Evolutionary conservation across 2,888 invertebrate species (phyloP).

Genomic region (Tiliacea aurago): DNA sequence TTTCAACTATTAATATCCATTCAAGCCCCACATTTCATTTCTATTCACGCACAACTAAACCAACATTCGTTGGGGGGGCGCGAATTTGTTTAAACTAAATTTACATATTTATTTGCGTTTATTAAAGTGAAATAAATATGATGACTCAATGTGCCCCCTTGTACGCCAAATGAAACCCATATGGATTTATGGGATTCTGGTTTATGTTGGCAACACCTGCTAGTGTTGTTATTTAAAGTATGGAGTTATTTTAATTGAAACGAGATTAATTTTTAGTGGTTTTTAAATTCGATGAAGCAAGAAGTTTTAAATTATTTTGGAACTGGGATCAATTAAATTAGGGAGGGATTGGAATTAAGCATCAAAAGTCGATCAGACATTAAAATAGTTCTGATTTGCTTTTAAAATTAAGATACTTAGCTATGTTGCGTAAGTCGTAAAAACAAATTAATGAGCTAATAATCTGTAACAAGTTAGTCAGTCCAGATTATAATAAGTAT

Average conservation of each 20-base stretch:
- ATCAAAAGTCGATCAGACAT: not conserved
- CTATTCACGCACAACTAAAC: slow-evolving; percentile 67
- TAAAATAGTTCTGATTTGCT: slow-evolving; percentile 7
- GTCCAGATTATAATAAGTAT: not conserved
- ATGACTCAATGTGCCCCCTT: slow-evolving; percentile 74
- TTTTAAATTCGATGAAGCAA: not conserved
- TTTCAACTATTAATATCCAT: slow-evolving; percentile 47
- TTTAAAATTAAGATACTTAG: not conserved
- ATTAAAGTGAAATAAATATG: slow-evolving; percentile 84
- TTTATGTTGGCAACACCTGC: slow-evolving; percentile 66
- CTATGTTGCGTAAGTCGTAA: not conserved
- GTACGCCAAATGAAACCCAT: slow-evolving; percentile 39
- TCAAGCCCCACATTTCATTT: slow-evolving; percentile 62
- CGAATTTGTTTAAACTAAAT: slow-evolving; percentile 68
- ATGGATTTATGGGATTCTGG: slow-evolving; percentile 54
- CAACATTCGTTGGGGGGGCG: slow-evolving; percentile 55
- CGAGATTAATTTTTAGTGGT: slow-evolving; percentile 13
- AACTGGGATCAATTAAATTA: slow-evolving; percentile 9
- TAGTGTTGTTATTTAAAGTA: slow-evolving; percentile 32
- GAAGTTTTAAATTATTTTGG: not conserved
- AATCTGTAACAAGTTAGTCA: slow-evolving; percentile 4
- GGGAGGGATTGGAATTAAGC: slow-evolving; percentile 1
- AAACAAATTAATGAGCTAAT: slow-evolving; percentile 8
- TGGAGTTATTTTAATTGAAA: slow-evolving; percentile 43
- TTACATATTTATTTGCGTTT: slow-evolving; percentile 84